Conservation (phyloP, 92 coral and sea anemone genomes). For the Phenganax subtilis region DNA sequence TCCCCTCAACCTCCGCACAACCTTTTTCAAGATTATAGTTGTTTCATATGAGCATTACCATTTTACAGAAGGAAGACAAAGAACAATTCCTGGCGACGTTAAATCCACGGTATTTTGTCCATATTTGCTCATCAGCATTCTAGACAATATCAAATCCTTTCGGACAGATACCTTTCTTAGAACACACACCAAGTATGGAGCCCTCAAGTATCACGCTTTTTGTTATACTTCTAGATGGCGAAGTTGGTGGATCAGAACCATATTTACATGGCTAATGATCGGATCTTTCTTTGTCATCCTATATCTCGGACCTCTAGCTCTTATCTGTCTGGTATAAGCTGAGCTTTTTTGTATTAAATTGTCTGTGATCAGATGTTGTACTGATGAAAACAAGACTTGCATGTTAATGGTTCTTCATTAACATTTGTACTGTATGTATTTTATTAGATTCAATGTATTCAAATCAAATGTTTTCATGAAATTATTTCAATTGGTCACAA, state of each 20-base stretch:
- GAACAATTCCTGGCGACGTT: constrained; percentile 52
- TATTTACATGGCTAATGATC: constrained; percentile 73
- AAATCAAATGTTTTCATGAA: constrained; percentile 94
- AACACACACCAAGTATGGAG: not conserved
- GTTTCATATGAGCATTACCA: not conserved
- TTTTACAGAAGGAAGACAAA: constrained; percentile 41
- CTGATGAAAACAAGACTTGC: not conserved
- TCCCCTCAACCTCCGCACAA: not conserved
- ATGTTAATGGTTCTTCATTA: not conserved
- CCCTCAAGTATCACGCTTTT: not conserved
- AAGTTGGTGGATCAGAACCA: constrained; percentile 96
- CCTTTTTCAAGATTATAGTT: not conserved
- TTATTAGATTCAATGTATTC: constrained; percentile 78
- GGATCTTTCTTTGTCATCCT: constrained; percentile 70
- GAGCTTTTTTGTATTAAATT: too few species aligned
- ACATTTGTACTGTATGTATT: not conserved
- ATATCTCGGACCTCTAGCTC: constrained; percentile 80
- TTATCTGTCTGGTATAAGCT: constrained; percentile 65
- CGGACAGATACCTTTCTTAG: too few species aligned
- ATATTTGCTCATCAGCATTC: not conserved
- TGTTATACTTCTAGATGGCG: constrained; percentile 62
- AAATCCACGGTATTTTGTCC: constrained; percentile 51
- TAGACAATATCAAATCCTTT: too few species aligned
- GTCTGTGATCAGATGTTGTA: too few species aligned
- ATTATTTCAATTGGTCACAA: constrained; percentile 91